Base-by-base conservation (phyloP, 2,797 vertebrate species). In the Falco peregrinus region DNA sequence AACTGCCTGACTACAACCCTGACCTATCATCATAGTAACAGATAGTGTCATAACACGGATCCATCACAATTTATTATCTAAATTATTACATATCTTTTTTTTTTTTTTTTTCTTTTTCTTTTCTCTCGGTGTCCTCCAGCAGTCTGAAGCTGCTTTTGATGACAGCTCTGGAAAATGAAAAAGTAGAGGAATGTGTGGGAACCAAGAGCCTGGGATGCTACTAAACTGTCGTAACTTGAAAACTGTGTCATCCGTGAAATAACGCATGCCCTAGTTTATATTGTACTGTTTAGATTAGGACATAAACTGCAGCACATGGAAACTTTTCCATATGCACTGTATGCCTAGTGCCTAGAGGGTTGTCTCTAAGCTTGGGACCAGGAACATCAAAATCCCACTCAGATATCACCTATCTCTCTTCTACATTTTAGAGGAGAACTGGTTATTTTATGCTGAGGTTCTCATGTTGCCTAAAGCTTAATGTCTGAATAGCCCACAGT, bases 221-320 rank as follows among this genome's bases (percentile, higher is more conserved):
- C 91, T 92, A 84, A 96, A 94, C 63, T 91, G 83, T 70, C 67
- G 57, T 89, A 96, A 87, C 77, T 88, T 82, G 80, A 91, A 93
- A 95, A 94, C 73, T 82, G 91, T 96, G 94, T 95, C 96, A 95
- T 96, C 91, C 1, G 0, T 97, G 95, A 97, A 97, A 95, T 93
- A 96, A 90, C 88, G 89, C 95, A 95, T 84, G 45, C 85, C 60
- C 63, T 56, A 63, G 91, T 94, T 95, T 94, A 94, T 89, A 91
- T 90, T 95, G 74, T 85, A 89, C 67, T 96, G 93, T 96, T 97
- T 96, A 94, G 85, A 90, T 93, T 95, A 93, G 60, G 87, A 70
- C 60, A 87, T 95, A 96, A 97, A 96, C 94, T 93, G 89, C 64
- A 96, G 93, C 77, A 95, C 91, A 93, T 89, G 91, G 93, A 95